A percentile compares a stretch with the other conserved stretches of the same genome.
Conservation (phyloP, 2,113 vertebrate species). For the Sylvietta virens region DNA sequence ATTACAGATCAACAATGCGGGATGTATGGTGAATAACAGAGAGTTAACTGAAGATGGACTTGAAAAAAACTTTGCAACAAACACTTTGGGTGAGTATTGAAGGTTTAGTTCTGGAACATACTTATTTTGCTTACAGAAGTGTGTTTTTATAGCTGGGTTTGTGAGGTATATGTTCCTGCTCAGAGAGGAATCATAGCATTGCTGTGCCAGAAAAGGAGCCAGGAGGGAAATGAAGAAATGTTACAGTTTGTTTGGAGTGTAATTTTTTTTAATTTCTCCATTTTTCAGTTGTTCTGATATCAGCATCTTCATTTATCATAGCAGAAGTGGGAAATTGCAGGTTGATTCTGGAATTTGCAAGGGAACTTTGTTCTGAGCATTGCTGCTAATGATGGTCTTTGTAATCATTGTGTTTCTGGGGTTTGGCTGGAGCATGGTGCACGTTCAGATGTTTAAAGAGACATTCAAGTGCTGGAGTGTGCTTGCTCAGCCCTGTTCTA, state of each 20-base stretch:
- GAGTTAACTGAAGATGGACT: conserved; percentile 81
- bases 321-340: background rate
- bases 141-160: background rate
- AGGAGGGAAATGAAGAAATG: background rate
- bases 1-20: conserved; percentile 82
- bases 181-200: background rate
- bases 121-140: background rate
- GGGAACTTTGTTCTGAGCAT: background rate
- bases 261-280: background rate
- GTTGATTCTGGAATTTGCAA: background rate
- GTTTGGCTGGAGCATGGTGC: background rate
- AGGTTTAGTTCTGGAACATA: background rate
- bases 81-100: conserved; percentile 76
- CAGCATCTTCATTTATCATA: background rate
- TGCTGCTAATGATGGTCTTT: background rate
- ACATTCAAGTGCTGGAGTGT: background rate
- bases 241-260: background rate
- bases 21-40: conserved; percentile 83
- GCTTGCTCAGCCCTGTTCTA: background rate
- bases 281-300: background rate
- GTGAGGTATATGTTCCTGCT: background rate
- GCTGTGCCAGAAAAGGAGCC: background rate
- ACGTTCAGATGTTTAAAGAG: background rate
- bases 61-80: conserved; percentile 87
- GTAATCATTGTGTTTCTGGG: background rate